phyloP scores from a whole-genome alignment of 2,797 vertebrate genomes.

The Cossypha niveicapilla region DNA sequence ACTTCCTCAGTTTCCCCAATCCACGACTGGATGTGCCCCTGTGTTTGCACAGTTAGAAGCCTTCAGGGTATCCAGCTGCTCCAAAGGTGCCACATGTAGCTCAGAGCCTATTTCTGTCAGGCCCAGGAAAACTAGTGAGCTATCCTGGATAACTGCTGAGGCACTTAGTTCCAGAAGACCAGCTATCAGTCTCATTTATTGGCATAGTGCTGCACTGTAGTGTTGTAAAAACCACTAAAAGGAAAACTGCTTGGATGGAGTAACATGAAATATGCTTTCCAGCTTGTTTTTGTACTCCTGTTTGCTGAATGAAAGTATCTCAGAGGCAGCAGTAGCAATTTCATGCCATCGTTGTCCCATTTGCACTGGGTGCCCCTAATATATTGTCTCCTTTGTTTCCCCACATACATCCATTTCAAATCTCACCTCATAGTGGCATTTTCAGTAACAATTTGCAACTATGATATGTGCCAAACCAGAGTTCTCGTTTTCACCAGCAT shows the following conservation, averaged over 20 bases:
- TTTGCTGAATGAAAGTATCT: fast-evolving
- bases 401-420: background rate
- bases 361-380: background rate
- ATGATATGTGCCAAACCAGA: background rate
- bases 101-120: background rate
- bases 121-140: background rate
- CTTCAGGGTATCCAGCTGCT: background rate
- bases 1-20: background rate
- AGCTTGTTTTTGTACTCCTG: background rate
- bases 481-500: background rate
- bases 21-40: fast-evolving
- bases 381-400: background rate
- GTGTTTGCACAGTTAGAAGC: background rate
- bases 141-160: background rate
- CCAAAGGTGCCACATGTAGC: background rate
- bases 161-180: background rate
- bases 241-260: background rate
- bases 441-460: background rate
- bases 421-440: background rate
- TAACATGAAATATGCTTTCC: background rate
- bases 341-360: background rate
- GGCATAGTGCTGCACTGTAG: background rate
- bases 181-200: background rate
- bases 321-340: background rate
- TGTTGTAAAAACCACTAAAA: background rate